A percentile compares a stretch with the other conserved stretches of the same genome.
phyloP scores from a whole-genome alignment of 2,888 invertebrate genomes.

The Hypolimnas misippus region DNA sequence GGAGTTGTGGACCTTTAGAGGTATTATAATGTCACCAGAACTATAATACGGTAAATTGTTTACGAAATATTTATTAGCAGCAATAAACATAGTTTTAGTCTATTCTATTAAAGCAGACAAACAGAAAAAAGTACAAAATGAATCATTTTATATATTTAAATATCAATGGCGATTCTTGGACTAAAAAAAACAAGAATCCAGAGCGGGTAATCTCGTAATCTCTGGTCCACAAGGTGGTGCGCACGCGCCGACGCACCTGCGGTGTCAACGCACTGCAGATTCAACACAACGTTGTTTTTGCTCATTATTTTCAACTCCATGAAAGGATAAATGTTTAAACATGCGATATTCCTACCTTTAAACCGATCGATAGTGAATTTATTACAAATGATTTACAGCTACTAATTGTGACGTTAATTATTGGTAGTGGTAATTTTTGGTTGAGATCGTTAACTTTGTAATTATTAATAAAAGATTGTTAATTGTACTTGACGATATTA shows the following conservation, averaged over 20 bases:
- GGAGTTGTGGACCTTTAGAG: too few species aligned
- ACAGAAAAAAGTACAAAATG: too few species aligned
- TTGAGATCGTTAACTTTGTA: not conserved
- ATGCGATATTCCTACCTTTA: not conserved
- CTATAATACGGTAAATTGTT: too few species aligned
- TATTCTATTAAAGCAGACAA: too few species aligned
- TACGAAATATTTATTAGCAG: too few species aligned
- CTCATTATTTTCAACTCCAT: conserved; percentile 37
- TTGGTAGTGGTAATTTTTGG: not conserved
- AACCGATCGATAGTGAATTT: conserved; percentile 1
- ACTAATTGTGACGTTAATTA: conserved; percentile 11
- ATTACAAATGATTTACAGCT: conserved; percentile 21
- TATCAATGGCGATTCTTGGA: conserved; percentile 20
- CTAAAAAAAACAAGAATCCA: conserved; percentile 25
- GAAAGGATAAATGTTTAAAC: conserved; percentile 14
- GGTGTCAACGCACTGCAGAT: conserved; percentile 56
- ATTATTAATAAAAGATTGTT: not conserved
- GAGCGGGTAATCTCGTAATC: conserved; percentile 44
- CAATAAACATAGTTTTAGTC: too few species aligned
- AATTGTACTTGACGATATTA: not conserved
- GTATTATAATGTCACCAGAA: too few species aligned
- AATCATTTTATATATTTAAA: conserved; percentile 17
- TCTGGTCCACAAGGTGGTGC: conserved; percentile 51
- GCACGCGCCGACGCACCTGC: conserved; percentile 57
- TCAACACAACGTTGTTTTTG: conserved; percentile 40